Evolutionary conservation across 2,113 vertebrate genomes (phyloP), one percentile per base, ranked within the genome.

Genomic region (Plecotus auritus): DNA sequence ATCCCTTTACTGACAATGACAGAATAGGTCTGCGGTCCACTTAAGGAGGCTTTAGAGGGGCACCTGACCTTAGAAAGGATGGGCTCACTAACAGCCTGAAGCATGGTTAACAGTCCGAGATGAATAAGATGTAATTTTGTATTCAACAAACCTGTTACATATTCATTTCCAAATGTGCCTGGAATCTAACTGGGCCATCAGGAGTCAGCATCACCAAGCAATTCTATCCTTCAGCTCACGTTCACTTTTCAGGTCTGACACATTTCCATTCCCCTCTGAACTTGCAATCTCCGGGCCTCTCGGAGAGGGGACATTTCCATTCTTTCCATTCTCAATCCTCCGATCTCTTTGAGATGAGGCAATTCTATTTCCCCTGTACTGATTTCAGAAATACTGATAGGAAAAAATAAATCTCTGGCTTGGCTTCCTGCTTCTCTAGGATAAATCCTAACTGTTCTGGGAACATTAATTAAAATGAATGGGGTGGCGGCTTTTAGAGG

Each of bases 91-190:
- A 96, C 83, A 88, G 88, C 93, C 88, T 85, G 85, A 82, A 88
- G 93, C 93, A 72, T 9, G 80, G 92, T 35, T 96, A 94, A 94
- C 93, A 22, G 96, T 64, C 85, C 81, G 85, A 92, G 95, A 96
- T 95, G 97, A 92, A 67, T 78, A 91, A 85, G 74, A 90, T 80
- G 76, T 35, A 59, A 96, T 97, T 97, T 92, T 64, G 83, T 95
- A 95, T 96, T 96, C 96, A 95, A 95, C 74, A 92, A 82, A 95
- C 81, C 96, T 91, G 92, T 94, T 97, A 93, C 94, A 96, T 96
- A 96, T 96, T 96, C 96, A 96, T 97, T 91, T 93, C 88, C 96
- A 89, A 95, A 96, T 95, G 95, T 95, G 97, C 96, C 96, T 91
- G 96, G 94, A 95, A 96, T 97, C 90, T 85, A 91, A 96, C 64